Evolutionary conservation across 1,140 invertebrate species (phyloP).

Genomic region (Drosophila orosa): DNA sequence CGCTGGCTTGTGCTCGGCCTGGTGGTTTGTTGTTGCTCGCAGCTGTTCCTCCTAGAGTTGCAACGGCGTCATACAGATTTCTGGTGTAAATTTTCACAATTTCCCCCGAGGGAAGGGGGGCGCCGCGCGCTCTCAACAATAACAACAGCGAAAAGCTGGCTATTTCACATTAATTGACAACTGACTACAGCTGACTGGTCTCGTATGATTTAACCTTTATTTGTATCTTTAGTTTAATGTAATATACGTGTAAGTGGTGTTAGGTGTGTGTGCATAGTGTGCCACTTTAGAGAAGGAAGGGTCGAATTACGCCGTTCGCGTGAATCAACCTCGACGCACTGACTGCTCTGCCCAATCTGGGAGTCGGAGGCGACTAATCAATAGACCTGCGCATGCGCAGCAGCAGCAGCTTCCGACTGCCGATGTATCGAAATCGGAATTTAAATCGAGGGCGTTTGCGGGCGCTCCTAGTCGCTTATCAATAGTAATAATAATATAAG

Average conservation of each 20-base stretch:
- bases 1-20: constrained; percentile 44
- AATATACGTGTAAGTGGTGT: constrained; percentile 53
- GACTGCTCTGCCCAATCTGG: constrained; percentile 35
- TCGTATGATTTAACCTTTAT: constrained; percentile 59
- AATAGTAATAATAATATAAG: constrained; percentile 37
- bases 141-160: constrained; percentile 9
- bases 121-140: constrained; percentile 25
- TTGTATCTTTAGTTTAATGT: constrained; percentile 61
- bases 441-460: constrained; percentile 42
- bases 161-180: constrained; percentile 34
- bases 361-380: constrained; percentile 58
- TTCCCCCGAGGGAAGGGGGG: constrained; percentile 9
- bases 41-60: constrained; percentile 59
- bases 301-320: constrained; percentile 64
- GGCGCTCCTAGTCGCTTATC: constrained; percentile 18
- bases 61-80: constrained; percentile 46
- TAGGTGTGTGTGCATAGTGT: constrained; percentile 45
- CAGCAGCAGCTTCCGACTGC: constrained; percentile 17
- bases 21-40: constrained; percentile 66
- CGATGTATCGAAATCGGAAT: constrained; percentile 59
- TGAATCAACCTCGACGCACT: constrained; percentile 75
- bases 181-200: constrained; percentile 3
- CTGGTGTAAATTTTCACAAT: constrained; percentile 41
- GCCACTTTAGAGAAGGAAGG: constrained; percentile 50
- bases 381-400: constrained; percentile 72